Conservation (phyloP, 2,113 vertebrate species). For the Naja naja region DNA sequence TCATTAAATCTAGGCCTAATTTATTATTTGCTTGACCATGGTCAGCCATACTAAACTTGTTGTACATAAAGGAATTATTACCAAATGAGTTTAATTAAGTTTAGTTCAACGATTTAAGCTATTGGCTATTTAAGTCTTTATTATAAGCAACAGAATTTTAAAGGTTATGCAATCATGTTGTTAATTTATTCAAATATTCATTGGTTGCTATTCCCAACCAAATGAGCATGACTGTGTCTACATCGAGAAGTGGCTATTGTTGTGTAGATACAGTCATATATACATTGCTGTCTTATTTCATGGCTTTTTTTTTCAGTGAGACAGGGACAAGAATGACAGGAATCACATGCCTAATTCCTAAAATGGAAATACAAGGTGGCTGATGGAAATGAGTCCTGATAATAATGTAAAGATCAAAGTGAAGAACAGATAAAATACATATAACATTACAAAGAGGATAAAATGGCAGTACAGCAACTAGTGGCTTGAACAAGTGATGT, state of each 20-base stretch:
- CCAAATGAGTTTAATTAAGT: background rate
- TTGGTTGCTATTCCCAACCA: background rate
- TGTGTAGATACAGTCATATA: background rate
- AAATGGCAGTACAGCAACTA: background rate
- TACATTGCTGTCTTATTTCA: background rate
- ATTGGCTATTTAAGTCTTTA: background rate
- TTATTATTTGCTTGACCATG: background rate
- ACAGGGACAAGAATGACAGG: background rate
- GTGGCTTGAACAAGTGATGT: background rate
- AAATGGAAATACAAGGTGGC: background rate
- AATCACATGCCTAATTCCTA: background rate
- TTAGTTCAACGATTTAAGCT: background rate
- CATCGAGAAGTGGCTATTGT: background rate
- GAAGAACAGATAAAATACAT: background rate
- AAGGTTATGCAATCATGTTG: background rate
- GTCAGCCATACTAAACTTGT: background rate
- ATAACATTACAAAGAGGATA: background rate
- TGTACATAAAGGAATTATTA: background rate
- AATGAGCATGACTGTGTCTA: background rate
- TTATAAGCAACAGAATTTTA: background rate
- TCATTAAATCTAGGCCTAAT: background rate
- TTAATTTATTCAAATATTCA: background rate
- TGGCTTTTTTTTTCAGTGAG: background rate
- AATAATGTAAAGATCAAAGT: background rate
- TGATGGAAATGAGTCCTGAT: background rate